Conservation (phyloP, 2,888 invertebrate genomes). For the Drosophila histrio region DNA sequence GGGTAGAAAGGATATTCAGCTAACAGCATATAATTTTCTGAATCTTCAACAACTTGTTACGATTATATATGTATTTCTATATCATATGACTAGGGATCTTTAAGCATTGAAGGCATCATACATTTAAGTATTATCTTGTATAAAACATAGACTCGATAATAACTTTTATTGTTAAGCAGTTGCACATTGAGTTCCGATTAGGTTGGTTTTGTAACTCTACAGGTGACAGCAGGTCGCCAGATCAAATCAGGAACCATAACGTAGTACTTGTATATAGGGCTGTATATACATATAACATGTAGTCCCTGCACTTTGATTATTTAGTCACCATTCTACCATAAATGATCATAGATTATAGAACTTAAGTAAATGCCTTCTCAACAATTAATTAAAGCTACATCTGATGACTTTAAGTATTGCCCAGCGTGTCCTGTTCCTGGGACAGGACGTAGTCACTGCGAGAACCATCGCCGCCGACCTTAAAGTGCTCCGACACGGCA, state of each 20-base stretch:
- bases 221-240: slow-evolving; percentile 17
- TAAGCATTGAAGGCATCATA: slow-evolving; percentile 50
- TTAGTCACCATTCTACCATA: background rate
- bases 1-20: slow-evolving; percentile 42
- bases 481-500: slow-evolving; percentile 61
- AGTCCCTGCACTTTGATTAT: background rate
- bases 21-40: slow-evolving; percentile 56
- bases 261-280: slow-evolving; percentile 2
- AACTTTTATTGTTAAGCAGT: slow-evolving; percentile 24
- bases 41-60: slow-evolving; percentile 62
- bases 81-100: slow-evolving; percentile 36
- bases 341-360: slow-evolving; percentile 8
- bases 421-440: slow-evolving; percentile 56
- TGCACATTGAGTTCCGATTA: slow-evolving; percentile 47
- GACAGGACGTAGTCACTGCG: slow-evolving; percentile 69
- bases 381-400: slow-evolving; percentile 23
- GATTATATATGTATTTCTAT: slow-evolving; percentile 21
- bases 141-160: slow-evolving; percentile 38
- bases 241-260: slow-evolving; percentile 20
- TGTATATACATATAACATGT: background rate
- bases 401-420: slow-evolving; percentile 26
- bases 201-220: slow-evolving; percentile 18
- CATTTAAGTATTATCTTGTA: slow-evolving; percentile 30
- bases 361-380: slow-evolving; percentile 52
- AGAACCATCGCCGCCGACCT: slow-evolving; percentile 62